These are phyloP conservation scores for Argyrosomus japonicus DNA, from an alignment of 2,113 vertebrate species.

Conservation along the genomic window DNA sequence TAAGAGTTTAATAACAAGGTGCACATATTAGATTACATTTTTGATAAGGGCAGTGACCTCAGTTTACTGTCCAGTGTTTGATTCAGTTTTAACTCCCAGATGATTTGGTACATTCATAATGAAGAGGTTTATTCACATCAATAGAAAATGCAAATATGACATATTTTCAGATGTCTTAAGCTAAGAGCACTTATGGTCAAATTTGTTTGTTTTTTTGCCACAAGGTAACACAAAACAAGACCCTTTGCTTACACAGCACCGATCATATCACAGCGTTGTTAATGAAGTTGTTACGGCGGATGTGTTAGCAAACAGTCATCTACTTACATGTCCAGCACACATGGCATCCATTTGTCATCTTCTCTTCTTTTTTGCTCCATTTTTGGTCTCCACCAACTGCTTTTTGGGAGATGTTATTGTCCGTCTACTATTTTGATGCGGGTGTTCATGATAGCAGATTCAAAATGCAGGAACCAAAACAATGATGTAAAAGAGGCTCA, in stretches of 20 bases:
- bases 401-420: not conserved
- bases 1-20: not conserved
- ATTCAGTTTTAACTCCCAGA: slow-evolving; percentile 4
- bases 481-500: not conserved
- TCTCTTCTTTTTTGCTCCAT: not conserved
- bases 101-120: slow-evolving; percentile 17
- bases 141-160: not conserved
- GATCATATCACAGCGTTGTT: not conserved
- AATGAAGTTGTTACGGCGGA: not conserved
- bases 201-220: not conserved
- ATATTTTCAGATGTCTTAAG: not conserved
- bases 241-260: not conserved
- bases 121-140: not conserved
- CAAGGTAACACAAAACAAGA: not conserved
- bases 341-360: too few species aligned
- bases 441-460: not conserved
- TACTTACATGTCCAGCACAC: not conserved
- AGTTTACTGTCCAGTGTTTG: not conserved
- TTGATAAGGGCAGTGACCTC: not conserved
- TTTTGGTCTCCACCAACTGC: not conserved
- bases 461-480: not conserved
- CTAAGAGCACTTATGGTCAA: not conserved
- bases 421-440: not conserved
- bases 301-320: not conserved
- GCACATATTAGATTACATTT: not conserved